These are phyloP conservation scores for Xiphophorus birchmanni DNA, from an alignment of 2,797 vertebrate genomes.

Conservation along the genomic window DNA sequence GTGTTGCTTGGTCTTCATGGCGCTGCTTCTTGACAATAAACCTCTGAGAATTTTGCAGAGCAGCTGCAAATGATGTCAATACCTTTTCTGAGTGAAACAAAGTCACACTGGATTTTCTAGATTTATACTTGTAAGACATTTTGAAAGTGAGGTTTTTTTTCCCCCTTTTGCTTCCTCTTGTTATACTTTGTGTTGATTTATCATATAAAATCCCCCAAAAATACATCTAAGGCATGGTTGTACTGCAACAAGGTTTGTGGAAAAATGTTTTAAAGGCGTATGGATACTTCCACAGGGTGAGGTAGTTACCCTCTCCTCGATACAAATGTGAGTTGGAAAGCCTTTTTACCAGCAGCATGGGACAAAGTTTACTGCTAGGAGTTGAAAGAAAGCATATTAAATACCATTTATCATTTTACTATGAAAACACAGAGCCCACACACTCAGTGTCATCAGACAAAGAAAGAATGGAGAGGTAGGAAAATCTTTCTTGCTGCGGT, in stretches of 20 bases:
- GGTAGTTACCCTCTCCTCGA: background rate
- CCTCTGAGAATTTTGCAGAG: background rate
- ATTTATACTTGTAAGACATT: background rate
- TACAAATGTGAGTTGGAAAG: background rate
- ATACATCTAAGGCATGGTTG: background rate
- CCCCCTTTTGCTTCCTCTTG: background rate
- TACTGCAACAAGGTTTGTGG: background rate
- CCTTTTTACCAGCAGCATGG: background rate
- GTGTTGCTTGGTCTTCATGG: background rate
- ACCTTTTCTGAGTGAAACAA: background rate
- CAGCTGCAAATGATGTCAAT: background rate
- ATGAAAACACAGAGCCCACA: conserved; percentile 1
- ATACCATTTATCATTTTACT: conserved; percentile 6
- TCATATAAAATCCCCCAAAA: background rate
- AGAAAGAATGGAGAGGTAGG: background rate
- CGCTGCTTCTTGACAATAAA: background rate
- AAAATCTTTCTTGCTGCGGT: background rate
- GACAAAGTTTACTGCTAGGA: no score
- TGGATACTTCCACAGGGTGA: background rate
- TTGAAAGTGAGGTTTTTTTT: background rate
- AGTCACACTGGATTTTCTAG: background rate
- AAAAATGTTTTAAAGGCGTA: background rate
- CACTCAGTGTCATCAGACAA: background rate
- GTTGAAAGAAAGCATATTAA: background rate
- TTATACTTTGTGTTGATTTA: background rate